A percentile compares a stretch with the other conserved stretches of the same genome.
Evolutionary conservation across 2,113 vertebrate species (phyloP).

Genomic region (Phylloscopus trochiloides): DNA sequence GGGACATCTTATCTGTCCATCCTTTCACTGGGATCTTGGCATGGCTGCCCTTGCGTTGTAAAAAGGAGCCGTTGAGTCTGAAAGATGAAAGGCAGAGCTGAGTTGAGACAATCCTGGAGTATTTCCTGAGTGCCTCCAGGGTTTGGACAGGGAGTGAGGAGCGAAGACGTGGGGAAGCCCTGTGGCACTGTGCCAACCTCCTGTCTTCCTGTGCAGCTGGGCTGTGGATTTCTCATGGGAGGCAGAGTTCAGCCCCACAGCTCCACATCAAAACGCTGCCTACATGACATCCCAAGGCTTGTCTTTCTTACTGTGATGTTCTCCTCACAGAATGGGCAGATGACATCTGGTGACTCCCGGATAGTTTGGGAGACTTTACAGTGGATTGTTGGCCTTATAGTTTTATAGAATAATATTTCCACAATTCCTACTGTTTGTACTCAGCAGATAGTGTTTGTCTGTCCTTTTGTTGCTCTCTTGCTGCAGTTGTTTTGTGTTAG

Average conservation of each 20-base stretch:
- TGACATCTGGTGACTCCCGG: not conserved
- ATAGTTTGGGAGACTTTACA: not conserved
- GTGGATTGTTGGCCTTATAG: not conserved
- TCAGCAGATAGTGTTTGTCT: not conserved
- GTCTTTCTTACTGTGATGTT: not conserved
- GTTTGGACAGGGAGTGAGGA: not conserved
- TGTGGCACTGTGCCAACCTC: not conserved
- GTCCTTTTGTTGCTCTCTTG: not conserved
- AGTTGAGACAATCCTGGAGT: not conserved
- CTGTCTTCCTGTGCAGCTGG: not conserved
- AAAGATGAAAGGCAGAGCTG: not conserved
- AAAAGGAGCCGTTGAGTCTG: not conserved
- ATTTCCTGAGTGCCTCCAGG: not conserved
- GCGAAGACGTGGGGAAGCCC: not conserved
- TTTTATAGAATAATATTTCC: not conserved
- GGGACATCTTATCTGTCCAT: not conserved
- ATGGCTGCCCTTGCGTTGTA: not conserved
- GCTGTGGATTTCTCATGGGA: rapidly evolving
- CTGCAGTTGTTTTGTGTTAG: not conserved
- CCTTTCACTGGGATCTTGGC: not conserved
- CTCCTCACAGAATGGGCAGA: rapidly evolving
- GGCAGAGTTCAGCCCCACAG: not conserved
- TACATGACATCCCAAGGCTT: rapidly evolving
- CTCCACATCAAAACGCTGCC: not conserved
- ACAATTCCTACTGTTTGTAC: not conserved